Evolutionary conservation across 2,113 vertebrate genomes (phyloP).

Genomic region (Ivindomyrus marchei): DNA sequence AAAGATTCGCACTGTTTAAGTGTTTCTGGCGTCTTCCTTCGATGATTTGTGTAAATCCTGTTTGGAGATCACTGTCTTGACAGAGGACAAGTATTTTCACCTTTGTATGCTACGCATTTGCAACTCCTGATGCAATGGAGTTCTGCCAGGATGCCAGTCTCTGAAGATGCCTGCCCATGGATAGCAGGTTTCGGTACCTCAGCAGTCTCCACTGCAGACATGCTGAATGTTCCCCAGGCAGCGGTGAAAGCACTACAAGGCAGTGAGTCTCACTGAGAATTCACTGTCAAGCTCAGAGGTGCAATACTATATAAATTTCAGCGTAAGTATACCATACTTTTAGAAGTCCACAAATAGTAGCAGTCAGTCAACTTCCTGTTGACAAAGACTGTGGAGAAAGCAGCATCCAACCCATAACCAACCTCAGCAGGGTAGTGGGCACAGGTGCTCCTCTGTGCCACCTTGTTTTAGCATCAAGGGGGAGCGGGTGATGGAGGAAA

Average conservation of each 20-base stretch:
- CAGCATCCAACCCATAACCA: neutral
- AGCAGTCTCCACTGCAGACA: neutral
- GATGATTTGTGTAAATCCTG: conserved; percentile 19
- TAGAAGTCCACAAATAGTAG: neutral
- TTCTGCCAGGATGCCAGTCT: neutral
- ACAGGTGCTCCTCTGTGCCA: neutral
- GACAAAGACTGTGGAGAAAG: neutral
- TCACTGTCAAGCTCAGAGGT: neutral
- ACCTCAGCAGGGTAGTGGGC: neutral
- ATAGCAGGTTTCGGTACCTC: neutral
- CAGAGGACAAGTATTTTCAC: neutral
- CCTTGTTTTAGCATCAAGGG: neutral
- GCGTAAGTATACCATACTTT: neutral
- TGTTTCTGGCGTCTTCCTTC: conserved; percentile 20
- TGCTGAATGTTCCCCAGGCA: neutral
- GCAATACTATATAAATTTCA: neutral
- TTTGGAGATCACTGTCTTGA: conserved; percentile 7
- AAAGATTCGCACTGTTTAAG: conserved; percentile 10
- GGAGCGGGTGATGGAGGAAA: neutral
- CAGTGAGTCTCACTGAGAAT: neutral
- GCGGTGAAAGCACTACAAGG: neutral
- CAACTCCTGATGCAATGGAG: neutral
- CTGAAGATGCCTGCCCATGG: neutral
- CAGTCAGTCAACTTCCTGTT: neutral
- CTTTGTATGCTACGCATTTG: conserved; percentile 1